These are phyloP conservation scores for Pardalotus punctatus DNA, from an alignment of 2,113 vertebrate species.

Conservation along the genomic window DNA sequence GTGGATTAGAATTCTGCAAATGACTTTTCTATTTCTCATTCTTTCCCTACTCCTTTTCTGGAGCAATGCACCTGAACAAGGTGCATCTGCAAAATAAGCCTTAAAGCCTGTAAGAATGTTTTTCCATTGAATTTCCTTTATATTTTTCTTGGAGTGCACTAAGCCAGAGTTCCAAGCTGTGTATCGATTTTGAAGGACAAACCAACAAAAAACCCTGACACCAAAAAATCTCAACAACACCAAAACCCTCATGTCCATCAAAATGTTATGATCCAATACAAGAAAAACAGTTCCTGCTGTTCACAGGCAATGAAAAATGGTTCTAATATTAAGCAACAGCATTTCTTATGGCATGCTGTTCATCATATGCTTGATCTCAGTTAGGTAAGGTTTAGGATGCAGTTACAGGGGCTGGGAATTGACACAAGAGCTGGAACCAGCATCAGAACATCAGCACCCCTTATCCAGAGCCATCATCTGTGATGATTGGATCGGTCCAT, in stretches of 20 bases:
- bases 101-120: neutral
- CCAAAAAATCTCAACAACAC: neutral
- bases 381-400: neutral
- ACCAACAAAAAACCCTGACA: neutral
- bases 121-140: neutral
- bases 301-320: neutral
- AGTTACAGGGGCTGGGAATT: neutral
- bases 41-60: neutral
- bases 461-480: neutral
- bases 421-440: neutral
- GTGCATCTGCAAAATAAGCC: neutral
- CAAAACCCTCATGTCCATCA: neutral
- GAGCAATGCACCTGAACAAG: neutral
- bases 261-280: neutral
- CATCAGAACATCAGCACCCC: neutral
- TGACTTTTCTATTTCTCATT: neutral
- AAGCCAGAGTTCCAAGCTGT: neutral
- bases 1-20: neutral
- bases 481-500: neutral
- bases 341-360: neutral
- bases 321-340: neutral
- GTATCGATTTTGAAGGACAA: neutral
- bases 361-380: neutral
- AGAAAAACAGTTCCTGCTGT: neutral
- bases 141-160: neutral